phyloP scores from a whole-genome alignment of 2,797 vertebrate species.

The Gymnoscopelus microlampas region DNA sequence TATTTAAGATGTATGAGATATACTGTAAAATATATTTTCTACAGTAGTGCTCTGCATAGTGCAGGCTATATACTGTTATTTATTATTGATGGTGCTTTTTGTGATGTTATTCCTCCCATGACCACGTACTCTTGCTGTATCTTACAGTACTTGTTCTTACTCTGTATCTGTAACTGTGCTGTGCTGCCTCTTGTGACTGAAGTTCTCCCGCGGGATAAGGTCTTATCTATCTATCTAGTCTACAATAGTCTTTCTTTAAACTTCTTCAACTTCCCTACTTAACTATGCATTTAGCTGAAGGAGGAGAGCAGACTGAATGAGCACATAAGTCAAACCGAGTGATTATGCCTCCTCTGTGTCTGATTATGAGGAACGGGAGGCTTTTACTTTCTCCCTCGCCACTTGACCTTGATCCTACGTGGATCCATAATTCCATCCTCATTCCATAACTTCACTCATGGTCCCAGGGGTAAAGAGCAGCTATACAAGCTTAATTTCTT shows the following conservation, averaged over 20 bases:
- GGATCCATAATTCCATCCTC: slow-evolving; percentile 48
- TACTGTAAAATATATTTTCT: not conserved
- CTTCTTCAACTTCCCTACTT: too few species aligned
- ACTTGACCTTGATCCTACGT: slow-evolving; percentile 64
- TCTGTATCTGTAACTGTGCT: too few species aligned
- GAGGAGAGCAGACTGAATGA: not conserved
- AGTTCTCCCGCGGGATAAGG: too few species aligned
- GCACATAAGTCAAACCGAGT: slow-evolving; percentile 13
- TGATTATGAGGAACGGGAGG: slow-evolving; percentile 30
- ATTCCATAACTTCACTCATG: slow-evolving; percentile 29
- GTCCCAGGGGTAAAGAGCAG: slow-evolving; percentile 41
- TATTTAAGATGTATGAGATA: not conserved
- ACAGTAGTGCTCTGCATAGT: not conserved
- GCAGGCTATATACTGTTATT: too few species aligned
- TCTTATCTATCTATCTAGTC: too few species aligned
- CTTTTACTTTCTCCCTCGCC: slow-evolving; percentile 37
- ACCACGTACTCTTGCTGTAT: too few species aligned
- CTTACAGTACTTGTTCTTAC: too few species aligned
- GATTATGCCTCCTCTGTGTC: slow-evolving; percentile 35
- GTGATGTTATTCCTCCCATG: too few species aligned
- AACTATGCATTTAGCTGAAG: not conserved
- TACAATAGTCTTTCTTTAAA: too few species aligned
- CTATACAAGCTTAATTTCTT: not conserved
- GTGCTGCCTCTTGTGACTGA: too few species aligned
- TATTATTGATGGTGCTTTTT: too few species aligned